These are phyloP conservation scores for Hippoglossus stenolepis DNA, from an alignment of 2,113 vertebrate species.

Conservation along the genomic window DNA sequence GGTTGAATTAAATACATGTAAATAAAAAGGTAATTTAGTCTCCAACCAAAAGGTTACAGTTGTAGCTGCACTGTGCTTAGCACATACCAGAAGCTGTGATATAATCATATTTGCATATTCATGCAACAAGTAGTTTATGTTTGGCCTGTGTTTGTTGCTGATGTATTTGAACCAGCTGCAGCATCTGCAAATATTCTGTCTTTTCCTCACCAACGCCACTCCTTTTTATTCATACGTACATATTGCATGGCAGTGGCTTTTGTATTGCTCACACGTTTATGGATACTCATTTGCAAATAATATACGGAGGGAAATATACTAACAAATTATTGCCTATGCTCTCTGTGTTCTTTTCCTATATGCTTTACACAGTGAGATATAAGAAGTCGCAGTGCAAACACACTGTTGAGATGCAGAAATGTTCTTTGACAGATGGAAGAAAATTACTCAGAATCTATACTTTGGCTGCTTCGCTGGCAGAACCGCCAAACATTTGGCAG, in stretches of 20 bases:
- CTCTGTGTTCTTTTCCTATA: background rate
- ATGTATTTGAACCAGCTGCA: background rate
- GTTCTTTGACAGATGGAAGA: slow-evolving; percentile 36
- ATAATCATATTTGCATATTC: background rate
- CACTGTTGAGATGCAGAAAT: slow-evolving; percentile 25
- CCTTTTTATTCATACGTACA: background rate
- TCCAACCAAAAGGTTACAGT: background rate
- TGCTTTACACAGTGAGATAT: slow-evolving; percentile 11
- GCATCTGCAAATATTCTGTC: background rate
- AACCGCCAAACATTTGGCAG: slow-evolving; percentile 36
- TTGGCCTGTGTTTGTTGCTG: background rate
- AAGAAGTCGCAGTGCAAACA: slow-evolving; percentile 9
- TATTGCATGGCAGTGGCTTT: background rate
- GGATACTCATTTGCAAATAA: background rate
- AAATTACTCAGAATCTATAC: slow-evolving; percentile 25
- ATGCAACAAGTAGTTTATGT: background rate
- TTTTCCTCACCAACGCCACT: background rate
- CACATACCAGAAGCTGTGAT: background rate
- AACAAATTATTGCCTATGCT: background rate
- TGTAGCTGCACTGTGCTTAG: background rate
- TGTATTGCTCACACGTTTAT: background rate
- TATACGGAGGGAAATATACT: background rate
- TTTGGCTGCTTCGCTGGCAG: slow-evolving; percentile 38
- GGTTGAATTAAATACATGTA: background rate
- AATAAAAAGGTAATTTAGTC: background rate